Conservation (phyloP, 2,888 invertebrate species). For the Bellardia bayeri region DNA sequence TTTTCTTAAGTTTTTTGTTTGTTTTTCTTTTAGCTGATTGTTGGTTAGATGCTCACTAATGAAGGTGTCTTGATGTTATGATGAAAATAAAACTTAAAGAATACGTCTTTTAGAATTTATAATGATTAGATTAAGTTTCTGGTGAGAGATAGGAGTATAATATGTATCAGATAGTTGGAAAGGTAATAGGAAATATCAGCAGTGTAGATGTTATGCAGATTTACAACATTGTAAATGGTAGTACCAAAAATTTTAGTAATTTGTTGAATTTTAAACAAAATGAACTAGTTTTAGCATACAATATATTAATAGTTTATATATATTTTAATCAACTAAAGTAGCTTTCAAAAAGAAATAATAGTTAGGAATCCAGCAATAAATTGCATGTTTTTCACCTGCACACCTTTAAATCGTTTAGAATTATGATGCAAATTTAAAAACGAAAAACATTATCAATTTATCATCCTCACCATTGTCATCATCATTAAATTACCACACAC, state of each 20-base stretch:
- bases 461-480: conserved; percentile 13
- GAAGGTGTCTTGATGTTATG: not conserved
- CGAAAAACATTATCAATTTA: not conserved
- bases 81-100: not conserved
- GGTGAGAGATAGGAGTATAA: not conserved
- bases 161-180: too few species aligned
- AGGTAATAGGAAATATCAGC: too few species aligned
- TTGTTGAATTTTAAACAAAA: too few species aligned
- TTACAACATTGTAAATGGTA: too few species aligned
- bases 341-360: not conserved
- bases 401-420: not conserved
- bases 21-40: not conserved
- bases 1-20: not conserved
- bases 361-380: not conserved
- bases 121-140: not conserved
- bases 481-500: conserved; percentile 19
- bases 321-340: not conserved
- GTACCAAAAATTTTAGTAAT: too few species aligned
- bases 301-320: not conserved
- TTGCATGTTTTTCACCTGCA: not conserved
- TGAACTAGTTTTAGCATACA: too few species aligned
- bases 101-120: not conserved
- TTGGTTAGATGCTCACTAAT: not conserved
- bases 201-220: too few species aligned
- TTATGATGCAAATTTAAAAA: not conserved